Conservation (phyloP, 1,140 invertebrate species). For the Drosophila malerkotliana region DNA sequence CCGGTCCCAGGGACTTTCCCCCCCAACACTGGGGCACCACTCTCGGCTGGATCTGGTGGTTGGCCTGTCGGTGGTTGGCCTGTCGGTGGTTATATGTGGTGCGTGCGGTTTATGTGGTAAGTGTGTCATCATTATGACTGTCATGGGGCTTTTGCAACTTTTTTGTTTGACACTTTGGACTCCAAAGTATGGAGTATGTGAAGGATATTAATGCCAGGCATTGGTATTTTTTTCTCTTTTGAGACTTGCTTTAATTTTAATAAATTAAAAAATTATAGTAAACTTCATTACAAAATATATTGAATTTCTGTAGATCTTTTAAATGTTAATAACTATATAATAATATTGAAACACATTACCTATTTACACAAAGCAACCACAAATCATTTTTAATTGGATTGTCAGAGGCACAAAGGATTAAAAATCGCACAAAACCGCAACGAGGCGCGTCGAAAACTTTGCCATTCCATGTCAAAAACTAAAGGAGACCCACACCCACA, state of each 20-base stretch:
- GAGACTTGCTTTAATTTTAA: not conserved
- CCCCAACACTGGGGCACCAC: constrained; percentile 4
- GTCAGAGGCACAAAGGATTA: constrained; percentile 63
- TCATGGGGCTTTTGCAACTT: constrained; percentile 45
- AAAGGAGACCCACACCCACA: constrained; percentile 25
- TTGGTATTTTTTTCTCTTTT: not conserved
- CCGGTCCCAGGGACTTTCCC: not conserved
- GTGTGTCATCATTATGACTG: constrained; percentile 79
- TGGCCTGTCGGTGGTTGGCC: constrained; percentile 19
- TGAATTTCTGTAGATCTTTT: not conserved
- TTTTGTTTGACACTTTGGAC: constrained; percentile 25
- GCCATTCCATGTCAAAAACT: constrained; percentile 34
- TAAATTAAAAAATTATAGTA: not conserved
- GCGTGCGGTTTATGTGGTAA: constrained; percentile 78
- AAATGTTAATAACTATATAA: not conserved
- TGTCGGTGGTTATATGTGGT: constrained; percentile 42
- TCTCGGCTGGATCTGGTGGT: constrained; percentile 19
- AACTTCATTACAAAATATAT: not conserved
- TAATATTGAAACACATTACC: constrained; percentile 6
- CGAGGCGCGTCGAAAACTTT: constrained; percentile 15
- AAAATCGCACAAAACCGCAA: constrained; percentile 43
- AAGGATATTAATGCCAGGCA: constrained; percentile 4
- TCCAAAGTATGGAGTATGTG: not conserved
- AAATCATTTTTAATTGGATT: constrained; percentile 52
- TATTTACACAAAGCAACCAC: constrained; percentile 44